A percentile compares a stretch with the other conserved stretches of the same genome.
phyloP scores from a whole-genome alignment of 92 coral and sea anemone species.

The Pocillopora meandrina region DNA sequence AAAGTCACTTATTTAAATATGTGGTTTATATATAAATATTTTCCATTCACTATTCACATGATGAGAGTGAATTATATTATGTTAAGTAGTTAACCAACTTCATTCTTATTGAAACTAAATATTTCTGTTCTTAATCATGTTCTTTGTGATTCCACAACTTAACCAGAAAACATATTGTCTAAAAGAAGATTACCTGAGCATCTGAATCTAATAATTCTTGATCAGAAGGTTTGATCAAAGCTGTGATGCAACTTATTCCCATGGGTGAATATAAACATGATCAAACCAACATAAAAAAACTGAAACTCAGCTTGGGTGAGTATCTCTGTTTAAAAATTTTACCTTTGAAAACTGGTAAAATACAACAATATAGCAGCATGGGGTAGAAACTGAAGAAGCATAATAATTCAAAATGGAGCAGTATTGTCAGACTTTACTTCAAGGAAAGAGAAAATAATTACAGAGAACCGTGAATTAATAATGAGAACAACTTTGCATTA shows the following conservation, averaged over 20 bases:
- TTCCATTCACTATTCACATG: too few relatives aligned
- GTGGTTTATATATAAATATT: too few relatives aligned
- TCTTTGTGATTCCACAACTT: background rate
- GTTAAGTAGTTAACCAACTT: too few relatives aligned
- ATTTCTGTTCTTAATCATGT: background rate
- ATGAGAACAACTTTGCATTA: slow-evolving; percentile 1
- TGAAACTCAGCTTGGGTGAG: background rate
- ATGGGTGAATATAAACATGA: background rate
- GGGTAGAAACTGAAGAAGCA: too few relatives aligned
- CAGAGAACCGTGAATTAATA: background rate
- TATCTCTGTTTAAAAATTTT: background rate
- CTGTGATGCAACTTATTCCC: slow-evolving; percentile 33
- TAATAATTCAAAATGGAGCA: background rate
- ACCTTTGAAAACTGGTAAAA: background rate
- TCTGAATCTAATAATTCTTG: slow-evolving; percentile 26
- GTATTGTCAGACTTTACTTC: too few relatives aligned
- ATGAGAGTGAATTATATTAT: too few relatives aligned
- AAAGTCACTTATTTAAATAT: too few relatives aligned
- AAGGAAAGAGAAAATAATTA: background rate
- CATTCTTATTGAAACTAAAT: background rate
- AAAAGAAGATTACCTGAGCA: slow-evolving; percentile 8
- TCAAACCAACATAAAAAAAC: background rate
- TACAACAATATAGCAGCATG: background rate
- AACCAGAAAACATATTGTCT: background rate
- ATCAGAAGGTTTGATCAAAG: slow-evolving; percentile 21